A percentile compares a stretch with the other conserved stretches of the same genome.
These are phyloP conservation scores for Drosophila borealis DNA, from an alignment of 2,888 invertebrate genomes.

Conservation along the genomic window DNA sequence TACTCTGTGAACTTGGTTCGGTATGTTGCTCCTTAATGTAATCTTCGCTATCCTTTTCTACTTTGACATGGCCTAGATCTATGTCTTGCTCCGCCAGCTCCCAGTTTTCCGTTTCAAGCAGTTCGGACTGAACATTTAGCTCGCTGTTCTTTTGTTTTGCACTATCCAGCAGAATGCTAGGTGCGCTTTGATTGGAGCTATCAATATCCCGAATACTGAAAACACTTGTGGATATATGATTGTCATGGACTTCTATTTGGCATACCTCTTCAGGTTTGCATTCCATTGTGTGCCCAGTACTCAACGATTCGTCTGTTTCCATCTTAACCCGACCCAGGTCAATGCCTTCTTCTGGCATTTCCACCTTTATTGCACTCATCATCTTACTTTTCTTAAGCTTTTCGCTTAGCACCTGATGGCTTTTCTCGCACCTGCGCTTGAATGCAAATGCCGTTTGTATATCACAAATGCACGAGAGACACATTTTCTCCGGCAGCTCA, in stretches of 20 bases:
- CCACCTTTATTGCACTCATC: not conserved
- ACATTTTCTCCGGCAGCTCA: conserved; percentile 38
- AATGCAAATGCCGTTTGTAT: conserved; percentile 39
- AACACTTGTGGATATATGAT: not conserved
- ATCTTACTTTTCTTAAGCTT: conserved; percentile 1
- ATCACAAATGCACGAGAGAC: conserved; percentile 39
- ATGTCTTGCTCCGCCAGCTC: conserved; percentile 15
- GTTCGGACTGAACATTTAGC: conserved; percentile 24
- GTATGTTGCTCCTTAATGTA: not conserved
- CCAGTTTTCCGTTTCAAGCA: conserved; percentile 40
- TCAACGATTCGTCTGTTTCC: not conserved
- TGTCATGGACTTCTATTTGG: not conserved
- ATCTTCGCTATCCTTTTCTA: conserved; percentile 10
- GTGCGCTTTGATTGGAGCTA: not conserved
- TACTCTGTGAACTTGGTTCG: not conserved
- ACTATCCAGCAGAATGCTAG: not conserved
- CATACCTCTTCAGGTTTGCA: too few species aligned
- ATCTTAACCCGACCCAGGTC: not conserved
- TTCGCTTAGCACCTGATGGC: conserved; percentile 20
- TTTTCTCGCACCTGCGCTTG: conserved; percentile 38
- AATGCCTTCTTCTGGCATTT: not conserved
- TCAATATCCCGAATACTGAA: not conserved
- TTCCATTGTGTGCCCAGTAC: not conserved
- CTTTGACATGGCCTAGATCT: conserved; percentile 37
- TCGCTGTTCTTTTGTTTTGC: not conserved